A percentile compares a stretch with the other conserved stretches of the same genome.
phyloP scores from a whole-genome alignment of 2,113 vertebrate genomes.

The Zosterops lateralis region DNA sequence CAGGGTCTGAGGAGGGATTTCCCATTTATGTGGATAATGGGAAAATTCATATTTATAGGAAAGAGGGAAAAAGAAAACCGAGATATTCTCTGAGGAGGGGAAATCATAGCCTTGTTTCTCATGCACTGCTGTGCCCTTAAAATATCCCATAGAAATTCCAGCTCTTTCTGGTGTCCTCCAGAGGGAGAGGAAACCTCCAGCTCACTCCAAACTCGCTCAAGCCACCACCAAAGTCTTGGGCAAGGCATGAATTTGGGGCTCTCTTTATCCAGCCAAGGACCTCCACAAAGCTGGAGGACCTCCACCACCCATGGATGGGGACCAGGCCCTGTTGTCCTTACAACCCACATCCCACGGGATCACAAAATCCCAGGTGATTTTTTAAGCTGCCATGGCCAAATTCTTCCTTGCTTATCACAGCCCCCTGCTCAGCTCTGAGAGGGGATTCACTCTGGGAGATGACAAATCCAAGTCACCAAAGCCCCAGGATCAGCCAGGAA shows the following conservation, averaged over 20 bases:
- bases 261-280: neutral
- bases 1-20: neutral
- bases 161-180: neutral
- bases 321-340: neutral
- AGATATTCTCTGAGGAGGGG: neutral
- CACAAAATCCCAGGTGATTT: neutral
- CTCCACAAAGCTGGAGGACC: neutral
- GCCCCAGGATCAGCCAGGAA: neutral
- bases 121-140: neutral
- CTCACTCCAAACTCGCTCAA: fast-evolving
- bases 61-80: fast-evolving
- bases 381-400: neutral
- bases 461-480: neutral
- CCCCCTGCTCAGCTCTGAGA: neutral
- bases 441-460: neutral
- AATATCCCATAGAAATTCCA: neutral
- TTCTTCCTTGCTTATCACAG: neutral
- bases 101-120: neutral
- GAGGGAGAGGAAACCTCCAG: neutral
- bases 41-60: neutral
- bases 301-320: neutral
- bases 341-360: neutral
- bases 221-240: neutral
- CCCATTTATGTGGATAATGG: neutral
- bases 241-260: neutral